Percentiles rank a stretch among this genome's conserved stretches.
These are phyloP conservation scores for Chrysaora quinquecirrha DNA, from an alignment of 30 jellyfish, hydroid and myxozoan genomes.

Conservation along the genomic window DNA sequence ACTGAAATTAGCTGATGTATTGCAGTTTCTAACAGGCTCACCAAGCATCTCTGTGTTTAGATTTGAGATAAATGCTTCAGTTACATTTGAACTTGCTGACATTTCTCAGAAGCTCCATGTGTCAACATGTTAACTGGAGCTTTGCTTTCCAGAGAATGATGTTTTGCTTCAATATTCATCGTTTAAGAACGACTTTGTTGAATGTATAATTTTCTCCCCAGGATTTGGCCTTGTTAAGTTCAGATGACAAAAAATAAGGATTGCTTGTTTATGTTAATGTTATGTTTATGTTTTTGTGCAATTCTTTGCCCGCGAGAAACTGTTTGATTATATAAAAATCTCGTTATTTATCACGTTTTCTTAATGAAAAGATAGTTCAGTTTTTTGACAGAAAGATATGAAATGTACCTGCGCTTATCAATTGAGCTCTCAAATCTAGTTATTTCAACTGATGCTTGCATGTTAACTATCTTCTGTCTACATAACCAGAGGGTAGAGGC, in stretches of 20 bases:
- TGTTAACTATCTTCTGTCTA: too few species aligned
- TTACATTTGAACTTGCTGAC: not conserved
- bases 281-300: too few species aligned
- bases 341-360: not conserved
- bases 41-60: not conserved
- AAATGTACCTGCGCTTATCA: too few species aligned
- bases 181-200: not conserved
- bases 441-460: too few species aligned
- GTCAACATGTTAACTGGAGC: not conserved
- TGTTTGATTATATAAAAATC: constrained; percentile 3
- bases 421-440: too few species aligned
- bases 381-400: too few species aligned
- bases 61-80: not conserved
- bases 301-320: not conserved
- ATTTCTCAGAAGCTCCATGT: not conserved
- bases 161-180: not conserved
- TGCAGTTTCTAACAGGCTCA: not conserved
- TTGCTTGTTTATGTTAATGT: too few species aligned
- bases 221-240: not conserved
- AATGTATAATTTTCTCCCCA: not conserved
- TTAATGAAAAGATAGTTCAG: too few species aligned
- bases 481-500: too few species aligned
- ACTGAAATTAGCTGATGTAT: not conserved
- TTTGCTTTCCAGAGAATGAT: not conserved
- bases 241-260: too few species aligned